Base-by-base conservation (phyloP, 2,113 vertebrate genomes). In the Isichthys henryi region DNA sequence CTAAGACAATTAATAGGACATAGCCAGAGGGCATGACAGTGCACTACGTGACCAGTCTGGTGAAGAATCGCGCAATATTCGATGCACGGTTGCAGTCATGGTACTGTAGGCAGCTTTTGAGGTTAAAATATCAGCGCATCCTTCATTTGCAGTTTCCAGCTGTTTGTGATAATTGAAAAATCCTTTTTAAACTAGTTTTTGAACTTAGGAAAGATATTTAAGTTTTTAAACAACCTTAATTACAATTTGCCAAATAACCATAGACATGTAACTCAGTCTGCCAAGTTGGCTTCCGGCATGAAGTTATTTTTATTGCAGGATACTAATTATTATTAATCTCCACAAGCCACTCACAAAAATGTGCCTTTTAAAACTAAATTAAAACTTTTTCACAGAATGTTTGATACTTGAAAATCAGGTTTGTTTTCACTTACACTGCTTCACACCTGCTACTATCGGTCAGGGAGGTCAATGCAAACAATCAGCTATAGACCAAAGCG, bases 231-330 rank as follows among this genome's bases (percentile, higher is more conserved):
- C 9, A 50, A 49, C 46, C 11, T 31, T 86, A 86, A 48, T n/a
- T 48, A 48, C n/a, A 50, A 48, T 50, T 50, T 86, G 83, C 48
- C 83, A 27, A 27, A 86, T 50, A 13, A 46, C 46, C 23, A 27
- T n/a, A 86, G 74, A 80, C n/a, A 49, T 50, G 23, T 46, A 13
- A 49, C 23, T n/a, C 10, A 27, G 48, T 17, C 83, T 11, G 83
- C 83, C 83, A 86, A 48, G n/a, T 27, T 48, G 83, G 46, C 45
- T 48, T 49, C 10, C 46, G 8, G 23, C 48, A 5, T 48, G 45
- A 80, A 80, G 83, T 21, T 85, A 80, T 85, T 85, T 85, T 85
- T 85, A 85, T n/a, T 85, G 43, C 48, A 27, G 35, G 31, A 39
- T 80, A 80, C 27, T 50, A 27, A 86, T 48, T 50, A 11, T 50